Evolutionary conservation across 2,888 invertebrate genomes (phyloP).

Genomic region (Therioaphis trifolii): DNA sequence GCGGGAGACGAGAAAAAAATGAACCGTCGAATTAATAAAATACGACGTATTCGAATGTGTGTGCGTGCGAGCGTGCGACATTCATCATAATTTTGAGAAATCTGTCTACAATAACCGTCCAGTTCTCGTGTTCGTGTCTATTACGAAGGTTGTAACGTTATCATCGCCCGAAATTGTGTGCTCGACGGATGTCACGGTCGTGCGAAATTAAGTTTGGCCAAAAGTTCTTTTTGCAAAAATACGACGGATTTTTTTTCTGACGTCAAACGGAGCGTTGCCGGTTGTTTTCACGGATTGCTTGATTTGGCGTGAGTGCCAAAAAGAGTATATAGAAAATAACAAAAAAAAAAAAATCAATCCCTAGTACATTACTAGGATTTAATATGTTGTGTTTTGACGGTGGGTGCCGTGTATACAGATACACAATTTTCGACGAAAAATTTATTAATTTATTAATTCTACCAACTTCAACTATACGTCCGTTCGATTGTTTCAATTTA

Average conservation of each 20-base stretch:
- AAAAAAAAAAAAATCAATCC: not conserved
- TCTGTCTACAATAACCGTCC: slow-evolving; percentile 37
- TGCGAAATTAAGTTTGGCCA: slow-evolving; percentile 47
- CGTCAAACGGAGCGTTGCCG: slow-evolving; percentile 45
- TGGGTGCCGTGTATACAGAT: not conserved
- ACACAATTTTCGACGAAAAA: not conserved
- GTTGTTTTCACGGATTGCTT: slow-evolving; percentile 17
- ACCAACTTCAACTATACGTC: not conserved
- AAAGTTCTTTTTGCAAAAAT: slow-evolving; percentile 33
- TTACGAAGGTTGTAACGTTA: slow-evolving; percentile 55
- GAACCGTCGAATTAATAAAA: slow-evolving; percentile 4
- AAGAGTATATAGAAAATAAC: not conserved
- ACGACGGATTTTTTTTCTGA: slow-evolving; percentile 39
- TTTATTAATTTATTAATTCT: not conserved
- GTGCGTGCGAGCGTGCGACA: not conserved
- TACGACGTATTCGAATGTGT: too few species aligned
- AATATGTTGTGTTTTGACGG: not conserved
- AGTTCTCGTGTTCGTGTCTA: slow-evolving; percentile 29
- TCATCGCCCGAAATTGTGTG: slow-evolving; percentile 32
- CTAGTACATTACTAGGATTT: too few species aligned
- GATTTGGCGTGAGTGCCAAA: slow-evolving; percentile 15
- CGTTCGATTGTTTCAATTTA: too few species aligned
- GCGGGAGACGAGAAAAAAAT: not conserved
- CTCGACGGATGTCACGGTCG: slow-evolving; percentile 49
- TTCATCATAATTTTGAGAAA: slow-evolving; percentile 11